These are phyloP conservation scores for Hapalemur alaotrensis DNA, from an alignment of 2,797 vertebrate genomes.

Conservation along the genomic window DNA sequence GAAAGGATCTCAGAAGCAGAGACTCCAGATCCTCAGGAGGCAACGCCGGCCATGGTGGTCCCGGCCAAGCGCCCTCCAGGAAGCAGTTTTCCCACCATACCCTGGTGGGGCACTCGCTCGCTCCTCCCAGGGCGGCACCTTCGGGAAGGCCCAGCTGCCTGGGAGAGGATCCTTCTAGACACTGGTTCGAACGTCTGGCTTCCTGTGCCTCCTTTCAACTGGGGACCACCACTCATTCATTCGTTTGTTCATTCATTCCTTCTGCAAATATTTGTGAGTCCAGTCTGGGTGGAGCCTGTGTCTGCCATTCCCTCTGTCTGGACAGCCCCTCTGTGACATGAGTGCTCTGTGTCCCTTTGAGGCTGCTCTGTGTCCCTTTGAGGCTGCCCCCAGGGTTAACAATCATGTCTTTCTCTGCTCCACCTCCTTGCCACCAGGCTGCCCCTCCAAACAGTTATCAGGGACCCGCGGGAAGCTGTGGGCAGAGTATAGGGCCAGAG, in stretches of 20 bases:
- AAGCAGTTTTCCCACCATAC: neutral
- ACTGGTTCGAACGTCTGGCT: neutral
- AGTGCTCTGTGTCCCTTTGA: neutral
- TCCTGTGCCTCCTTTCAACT: neutral
- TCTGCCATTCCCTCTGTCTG: neutral
- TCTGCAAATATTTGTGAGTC: neutral
- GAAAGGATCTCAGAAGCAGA: neutral
- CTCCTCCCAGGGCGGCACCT: neutral
- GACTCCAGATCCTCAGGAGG: neutral
- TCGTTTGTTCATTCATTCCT: neutral
- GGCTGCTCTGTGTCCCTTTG: neutral
- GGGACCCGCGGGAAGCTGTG: neutral
- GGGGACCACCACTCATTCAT: neutral
- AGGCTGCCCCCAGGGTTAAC: neutral
- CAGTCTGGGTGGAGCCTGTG: neutral
- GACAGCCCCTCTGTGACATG: neutral
- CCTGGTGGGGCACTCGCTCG: neutral
- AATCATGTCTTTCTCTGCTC: neutral
- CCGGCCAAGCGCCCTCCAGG: neutral
- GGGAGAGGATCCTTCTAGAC: neutral
- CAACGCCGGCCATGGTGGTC: neutral
- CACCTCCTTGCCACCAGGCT: neutral
- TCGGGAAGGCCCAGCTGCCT: fast-evolving
- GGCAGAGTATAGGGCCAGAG: neutral
- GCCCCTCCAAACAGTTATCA: neutral